Base-by-base conservation (phyloP, 1,140 invertebrate genomes). In the Sycophaga agraensis region DNA sequence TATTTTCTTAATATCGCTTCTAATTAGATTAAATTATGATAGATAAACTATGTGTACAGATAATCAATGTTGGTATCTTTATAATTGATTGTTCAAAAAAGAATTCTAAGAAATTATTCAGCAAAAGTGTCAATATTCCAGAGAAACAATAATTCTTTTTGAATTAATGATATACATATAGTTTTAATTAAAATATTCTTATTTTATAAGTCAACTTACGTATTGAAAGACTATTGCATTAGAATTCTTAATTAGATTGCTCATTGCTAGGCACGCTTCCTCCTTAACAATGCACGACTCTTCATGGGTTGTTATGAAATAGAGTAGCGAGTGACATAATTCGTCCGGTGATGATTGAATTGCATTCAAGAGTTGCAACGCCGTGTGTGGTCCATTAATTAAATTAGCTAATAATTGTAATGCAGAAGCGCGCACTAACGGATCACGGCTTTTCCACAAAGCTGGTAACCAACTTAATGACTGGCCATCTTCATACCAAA, bases 361-460 rank as follows among this genome's bases (percentile, higher is more conserved):
- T 42, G 73, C 73, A 63, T 76, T 72, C 1, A 82, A 69, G 5
- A 83, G 69, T 62, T 82, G 74, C 35, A 72, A 65, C 9, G 77
- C 73, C 17, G 71, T 72, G 50, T 77, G 74, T 3, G 74, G 63
- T 22, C 72, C 77, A 17, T 67, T 68, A 24, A 79, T 70, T 39
- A 85, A 70, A 46, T 79, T 82, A 14, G 75, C 70, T 28, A 84
- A 70, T 34, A 85, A 68, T 67, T 84, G 82, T 9, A 85, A 68
- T 16, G 78, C 75, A 4, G 79, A 82, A 12, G 83, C 83, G 34
- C 83, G 73, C 9, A 85, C 71, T 4, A 84, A 59, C 12, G 83
- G 78, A 74, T 85, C 84, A 59, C 83, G 73, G 65, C 81, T 83
- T 42, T 65, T 69, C 78, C 78, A 82, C 4, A 85, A 59, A 48